Percentiles rank a stretch among this genome's conserved stretches.
These are phyloP conservation scores for Casuarius casuarius DNA, from an alignment of 2,113 vertebrate genomes.

Conservation along the genomic window DNA sequence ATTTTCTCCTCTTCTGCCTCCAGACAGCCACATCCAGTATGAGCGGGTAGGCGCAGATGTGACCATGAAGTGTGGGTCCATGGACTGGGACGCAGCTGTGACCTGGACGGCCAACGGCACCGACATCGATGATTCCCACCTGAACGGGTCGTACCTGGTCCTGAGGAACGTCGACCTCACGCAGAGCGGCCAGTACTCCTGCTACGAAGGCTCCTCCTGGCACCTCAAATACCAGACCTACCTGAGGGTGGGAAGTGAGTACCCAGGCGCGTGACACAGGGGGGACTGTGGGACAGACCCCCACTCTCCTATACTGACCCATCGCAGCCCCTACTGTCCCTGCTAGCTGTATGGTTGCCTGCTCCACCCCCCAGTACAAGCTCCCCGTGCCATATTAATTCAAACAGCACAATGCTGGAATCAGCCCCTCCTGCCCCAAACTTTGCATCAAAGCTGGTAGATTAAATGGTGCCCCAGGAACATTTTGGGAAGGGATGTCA, in stretches of 20 bases:
- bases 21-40: constrained; percentile 87
- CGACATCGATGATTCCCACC: constrained; percentile 84
- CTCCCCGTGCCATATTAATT: neutral
- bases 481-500: neutral
- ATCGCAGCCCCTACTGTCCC: neutral
- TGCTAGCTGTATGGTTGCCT: rapidly evolving
- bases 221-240: constrained; percentile 89
- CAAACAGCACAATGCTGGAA: neutral
- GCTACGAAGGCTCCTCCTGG: constrained; percentile 93
- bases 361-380: rapidly evolving
- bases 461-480: neutral
- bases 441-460: neutral
- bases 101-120: constrained; percentile 95
- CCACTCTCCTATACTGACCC: rapidly evolving
- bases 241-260: constrained; percentile 93
- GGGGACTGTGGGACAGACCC: neutral
- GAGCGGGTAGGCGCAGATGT: constrained; percentile 88
- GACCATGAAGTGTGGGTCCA: constrained; percentile 91
- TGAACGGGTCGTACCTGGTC: constrained; percentile 84
- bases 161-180: constrained; percentile 84
- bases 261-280: neutral
- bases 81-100: constrained; percentile 85
- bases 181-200: constrained; percentile 90
- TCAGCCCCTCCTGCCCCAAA: neutral
- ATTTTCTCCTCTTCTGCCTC: neutral